phyloP scores from a whole-genome alignment of 1,140 invertebrate genomes.

The Zaprionus ghesquierei region DNA sequence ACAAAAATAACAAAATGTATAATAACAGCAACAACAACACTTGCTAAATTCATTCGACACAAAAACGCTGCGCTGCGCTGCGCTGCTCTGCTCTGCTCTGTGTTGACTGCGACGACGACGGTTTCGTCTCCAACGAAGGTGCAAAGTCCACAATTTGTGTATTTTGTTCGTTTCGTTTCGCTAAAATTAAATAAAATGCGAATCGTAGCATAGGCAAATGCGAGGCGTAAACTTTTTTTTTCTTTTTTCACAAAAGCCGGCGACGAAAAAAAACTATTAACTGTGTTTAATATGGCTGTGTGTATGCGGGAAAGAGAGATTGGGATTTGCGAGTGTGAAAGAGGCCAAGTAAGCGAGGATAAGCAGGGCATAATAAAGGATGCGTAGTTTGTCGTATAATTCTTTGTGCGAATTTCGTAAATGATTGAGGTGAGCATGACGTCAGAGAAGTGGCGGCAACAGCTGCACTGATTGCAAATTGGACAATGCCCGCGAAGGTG shows the following conservation, averaged over 20 bases:
- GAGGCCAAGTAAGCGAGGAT: slow-evolving; percentile 1
- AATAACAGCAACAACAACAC: slow-evolving; percentile 13
- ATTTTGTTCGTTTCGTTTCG: slow-evolving; percentile 57
- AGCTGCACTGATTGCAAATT: slow-evolving; percentile 27
- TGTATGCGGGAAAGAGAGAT: neutral
- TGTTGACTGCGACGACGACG: too few species aligned
- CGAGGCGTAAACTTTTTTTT: slow-evolving; percentile 63
- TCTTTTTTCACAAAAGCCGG: slow-evolving; percentile 36
- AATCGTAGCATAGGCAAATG: slow-evolving; percentile 47
- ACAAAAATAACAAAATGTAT: neutral
- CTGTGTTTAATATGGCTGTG: neutral
- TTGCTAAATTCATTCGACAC: slow-evolving; percentile 63
- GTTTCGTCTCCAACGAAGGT: slow-evolving; percentile 39
- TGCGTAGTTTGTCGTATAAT: slow-evolving; percentile 29
- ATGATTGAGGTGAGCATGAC: slow-evolving; percentile 27
- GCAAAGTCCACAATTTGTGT: slow-evolving; percentile 68
- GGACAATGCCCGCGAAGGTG: slow-evolving; percentile 37
- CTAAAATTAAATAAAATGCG: slow-evolving; percentile 76
- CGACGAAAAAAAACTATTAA: slow-evolving; percentile 23
- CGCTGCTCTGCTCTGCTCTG: too few species aligned
- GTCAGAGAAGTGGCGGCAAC: slow-evolving; percentile 9
- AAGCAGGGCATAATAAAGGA: slow-evolving; percentile 47
- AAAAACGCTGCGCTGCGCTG: too few species aligned
- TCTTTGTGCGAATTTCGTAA: neutral
- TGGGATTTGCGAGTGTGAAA: neutral